These are phyloP conservation scores for Gorsachius magnificus DNA, from an alignment of 2,797 vertebrate species.

Conservation along the genomic window DNA sequence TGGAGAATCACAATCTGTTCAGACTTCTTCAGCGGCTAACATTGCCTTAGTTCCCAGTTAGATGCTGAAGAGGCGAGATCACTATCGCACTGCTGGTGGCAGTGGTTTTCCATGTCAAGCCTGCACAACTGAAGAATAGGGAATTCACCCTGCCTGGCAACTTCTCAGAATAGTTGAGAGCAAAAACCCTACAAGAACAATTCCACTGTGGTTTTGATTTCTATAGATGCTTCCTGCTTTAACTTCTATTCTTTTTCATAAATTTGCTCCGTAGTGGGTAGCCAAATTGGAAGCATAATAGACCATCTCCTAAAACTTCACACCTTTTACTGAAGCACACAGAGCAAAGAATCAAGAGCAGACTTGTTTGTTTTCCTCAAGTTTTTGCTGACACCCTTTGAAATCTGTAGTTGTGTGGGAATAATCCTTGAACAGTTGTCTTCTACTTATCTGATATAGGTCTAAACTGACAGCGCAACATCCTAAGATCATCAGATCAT, in stretches of 20 bases:
- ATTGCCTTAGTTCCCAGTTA: neutral
- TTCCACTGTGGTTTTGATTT: neutral
- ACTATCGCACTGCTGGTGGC: neutral
- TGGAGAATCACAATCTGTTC: neutral
- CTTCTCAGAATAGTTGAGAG: neutral
- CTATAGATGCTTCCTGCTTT: neutral
- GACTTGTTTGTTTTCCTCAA: neutral
- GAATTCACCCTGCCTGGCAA: neutral
- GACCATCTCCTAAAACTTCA: neutral
- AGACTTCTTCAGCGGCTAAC: neutral
- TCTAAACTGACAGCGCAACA: neutral
- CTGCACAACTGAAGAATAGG: neutral
- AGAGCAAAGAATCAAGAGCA: neutral
- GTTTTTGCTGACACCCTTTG: neutral
- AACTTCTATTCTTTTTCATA: neutral
- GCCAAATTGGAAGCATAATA: neutral
- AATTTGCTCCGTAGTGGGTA: neutral
- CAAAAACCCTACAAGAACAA: neutral
- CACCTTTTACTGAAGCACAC: neutral
- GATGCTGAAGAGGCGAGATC: neutral
- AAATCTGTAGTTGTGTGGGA: neutral
- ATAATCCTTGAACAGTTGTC: neutral
- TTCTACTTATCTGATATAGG: accelerated
- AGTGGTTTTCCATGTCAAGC: neutral
- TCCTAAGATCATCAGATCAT: neutral